Base-by-base conservation (phyloP, 2,797 vertebrate species). In the Cynopterus sphinx region DNA sequence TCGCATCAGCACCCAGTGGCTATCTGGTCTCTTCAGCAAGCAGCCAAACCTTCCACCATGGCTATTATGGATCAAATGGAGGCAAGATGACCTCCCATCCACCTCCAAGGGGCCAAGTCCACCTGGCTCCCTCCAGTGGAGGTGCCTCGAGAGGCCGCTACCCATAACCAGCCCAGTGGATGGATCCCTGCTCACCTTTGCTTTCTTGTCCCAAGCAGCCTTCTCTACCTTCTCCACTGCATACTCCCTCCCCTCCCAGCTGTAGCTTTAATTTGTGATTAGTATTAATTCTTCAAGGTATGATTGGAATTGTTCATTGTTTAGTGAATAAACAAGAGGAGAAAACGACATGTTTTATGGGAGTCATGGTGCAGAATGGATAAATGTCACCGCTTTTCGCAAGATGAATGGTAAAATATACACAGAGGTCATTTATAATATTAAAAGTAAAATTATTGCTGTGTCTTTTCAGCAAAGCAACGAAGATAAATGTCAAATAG, bases 401-500 rank as follows among this genome's bases (percentile, higher is more conserved):
- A 92, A 98, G 95, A 98, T 98, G 95, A 97, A 98, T 98, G 97
- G 90, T 46, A 71, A 87, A 91, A 92, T 87, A 71, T 31, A 82
- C 96, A 96, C 90, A 63, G 91, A n/a, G 94, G 89, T 97, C 75
- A 94, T 98, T 98, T 98, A 94, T 96, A 98, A 94, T 3, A n/a
- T 85, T 98, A 96, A 96, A 95, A 97, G 87, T 96, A 87, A 95
- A 96, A 93, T 67, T 94, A 95, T 97, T 84, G 82, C 95, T 97
- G 94, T 94, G 97, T 98, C 78, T 97, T 97, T 94, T 97, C 96
- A 94, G 51, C 55, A 87, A 83, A 98, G 91, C 91, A 97, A 87
- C 96, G 94, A 98, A 98, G 96, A 98, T 98, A 98, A 98, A 98
- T 98, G 97, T 96, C 53, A 55, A 78, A 74, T 70, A 46, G 41